These are phyloP conservation scores for Andrena camellia DNA, from an alignment of 2,888 invertebrate species.

Conservation along the genomic window DNA sequence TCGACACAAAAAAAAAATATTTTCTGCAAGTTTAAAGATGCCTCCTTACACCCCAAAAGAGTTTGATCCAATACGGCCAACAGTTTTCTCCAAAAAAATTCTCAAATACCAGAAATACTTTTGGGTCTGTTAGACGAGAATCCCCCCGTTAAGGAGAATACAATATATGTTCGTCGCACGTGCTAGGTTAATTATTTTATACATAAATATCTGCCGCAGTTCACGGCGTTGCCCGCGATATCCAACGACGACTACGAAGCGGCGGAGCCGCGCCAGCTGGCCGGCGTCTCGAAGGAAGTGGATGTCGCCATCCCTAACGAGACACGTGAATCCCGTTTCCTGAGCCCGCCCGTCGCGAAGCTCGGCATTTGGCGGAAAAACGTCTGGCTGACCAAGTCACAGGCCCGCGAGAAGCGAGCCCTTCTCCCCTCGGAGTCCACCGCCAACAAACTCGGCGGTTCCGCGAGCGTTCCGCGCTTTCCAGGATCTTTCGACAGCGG, in stretches of 20 bases:
- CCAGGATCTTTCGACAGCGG: conserved; percentile 33
- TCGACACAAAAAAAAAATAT: too few species aligned
- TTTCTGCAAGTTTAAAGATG: too few species aligned
- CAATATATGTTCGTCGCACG: too few species aligned
- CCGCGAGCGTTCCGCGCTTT: conserved; percentile 21
- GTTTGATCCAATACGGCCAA: too few species aligned
- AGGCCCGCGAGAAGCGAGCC: conserved; percentile 56
- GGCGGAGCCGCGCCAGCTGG: conserved; percentile 77
- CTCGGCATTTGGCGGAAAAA: conserved; percentile 78
- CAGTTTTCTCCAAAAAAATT: too few species aligned
- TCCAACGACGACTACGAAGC: conserved; percentile 70
- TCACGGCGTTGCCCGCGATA: conserved; percentile 21
- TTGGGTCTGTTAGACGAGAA: too few species aligned
- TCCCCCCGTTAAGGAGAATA: too few species aligned
- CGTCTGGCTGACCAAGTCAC: conserved; percentile 78
- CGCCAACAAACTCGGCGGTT: background rate
- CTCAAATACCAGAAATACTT: too few species aligned
- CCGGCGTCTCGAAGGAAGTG: conserved; percentile 74
- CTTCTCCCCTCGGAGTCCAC: background rate
- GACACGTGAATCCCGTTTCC: conserved; percentile 69
- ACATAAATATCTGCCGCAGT: conserved; percentile 9
- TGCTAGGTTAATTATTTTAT: background rate
- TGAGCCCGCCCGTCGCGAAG: conserved; percentile 59
- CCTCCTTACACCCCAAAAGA: too few species aligned
- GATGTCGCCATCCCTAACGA: conserved; percentile 78